Conservation (phyloP, 1,140 invertebrate species). For the Eciton burchellii region DNA sequence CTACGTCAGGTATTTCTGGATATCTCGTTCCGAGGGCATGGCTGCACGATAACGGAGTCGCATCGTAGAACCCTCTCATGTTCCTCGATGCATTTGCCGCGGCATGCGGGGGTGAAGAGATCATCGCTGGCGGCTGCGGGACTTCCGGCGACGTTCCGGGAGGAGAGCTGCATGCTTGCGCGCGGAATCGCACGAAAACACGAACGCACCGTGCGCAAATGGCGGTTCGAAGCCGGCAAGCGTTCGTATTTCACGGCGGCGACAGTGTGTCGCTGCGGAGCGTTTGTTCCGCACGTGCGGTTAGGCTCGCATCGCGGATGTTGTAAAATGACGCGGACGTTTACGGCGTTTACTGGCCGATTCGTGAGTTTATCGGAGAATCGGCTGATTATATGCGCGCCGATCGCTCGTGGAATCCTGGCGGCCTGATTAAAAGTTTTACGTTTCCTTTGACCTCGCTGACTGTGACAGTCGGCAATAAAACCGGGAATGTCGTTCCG, state of each 20-base stretch:
- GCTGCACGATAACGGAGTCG: conserved; percentile 36
- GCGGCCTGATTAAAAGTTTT: conserved; percentile 55
- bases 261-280: conserved; percentile 41
- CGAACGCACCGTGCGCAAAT: not conserved
- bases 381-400: conserved; percentile 30
- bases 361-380: conserved; percentile 42
- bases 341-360: conserved; percentile 32
- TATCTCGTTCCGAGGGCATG: conserved; percentile 49
- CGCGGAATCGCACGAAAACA: conserved; percentile 49
- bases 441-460: not conserved
- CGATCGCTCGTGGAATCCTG: not conserved
- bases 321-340: conserved; percentile 21
- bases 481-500: not conserved
- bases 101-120: no score
- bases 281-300: conserved; percentile 2
- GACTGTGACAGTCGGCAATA: conserved; percentile 1
- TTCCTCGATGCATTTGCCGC: no score
- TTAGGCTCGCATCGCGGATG: conserved; percentile 14
- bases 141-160: conserved; percentile 47
- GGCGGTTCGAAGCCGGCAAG: not conserved
- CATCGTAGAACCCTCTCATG: not conserved
- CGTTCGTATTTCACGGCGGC: conserved; percentile 48
- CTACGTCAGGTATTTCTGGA: conserved; percentile 71
- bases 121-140: not conserved
- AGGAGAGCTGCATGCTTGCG: conserved; percentile 9